Evolutionary conservation across 2,113 vertebrate genomes (phyloP).

Genomic region (Hydropotes inermis): DNA sequence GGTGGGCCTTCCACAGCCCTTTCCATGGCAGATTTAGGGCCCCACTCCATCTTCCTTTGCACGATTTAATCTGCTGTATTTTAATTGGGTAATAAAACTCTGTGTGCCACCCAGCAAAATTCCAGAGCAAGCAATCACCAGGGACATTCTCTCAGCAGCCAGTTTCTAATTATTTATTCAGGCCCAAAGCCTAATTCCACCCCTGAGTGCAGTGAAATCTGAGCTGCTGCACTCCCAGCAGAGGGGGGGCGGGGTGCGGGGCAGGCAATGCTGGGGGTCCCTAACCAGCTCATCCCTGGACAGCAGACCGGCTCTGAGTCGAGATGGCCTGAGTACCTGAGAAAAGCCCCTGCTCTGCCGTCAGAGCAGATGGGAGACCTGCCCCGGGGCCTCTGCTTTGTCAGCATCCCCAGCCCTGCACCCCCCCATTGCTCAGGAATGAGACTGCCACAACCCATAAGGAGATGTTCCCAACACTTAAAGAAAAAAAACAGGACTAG

Average conservation of each 20-base stretch:
- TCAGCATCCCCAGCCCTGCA: too few species aligned
- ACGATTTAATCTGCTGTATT: constrained; percentile 73
- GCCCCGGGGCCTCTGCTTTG: neutral
- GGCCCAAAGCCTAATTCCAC: constrained; percentile 63
- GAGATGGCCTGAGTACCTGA: neutral
- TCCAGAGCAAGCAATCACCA: constrained; percentile 70
- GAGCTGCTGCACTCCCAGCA: neutral
- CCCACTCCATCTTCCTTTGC: constrained; percentile 59
- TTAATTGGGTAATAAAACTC: constrained; percentile 78
- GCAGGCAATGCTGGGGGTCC: neutral
- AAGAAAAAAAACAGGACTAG: neutral
- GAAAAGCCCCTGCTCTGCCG: neutral
- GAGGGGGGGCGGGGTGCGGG: neutral
- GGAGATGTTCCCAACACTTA: neutral
- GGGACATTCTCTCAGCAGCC: constrained; percentile 71
- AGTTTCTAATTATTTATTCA: constrained; percentile 75
- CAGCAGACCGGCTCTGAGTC: neutral
- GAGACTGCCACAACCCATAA: neutral
- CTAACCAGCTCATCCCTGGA: neutral
- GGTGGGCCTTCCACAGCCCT: constrained; percentile 48
- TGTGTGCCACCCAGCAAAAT: constrained; percentile 74
- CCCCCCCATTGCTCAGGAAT: neutral
- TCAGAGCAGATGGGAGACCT: neutral
- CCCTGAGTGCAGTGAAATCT: constrained; percentile 44
- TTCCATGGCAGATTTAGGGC: constrained; percentile 67